phyloP scores from a whole-genome alignment of 2,888 invertebrate genomes.

The Lobophora halterata region DNA sequence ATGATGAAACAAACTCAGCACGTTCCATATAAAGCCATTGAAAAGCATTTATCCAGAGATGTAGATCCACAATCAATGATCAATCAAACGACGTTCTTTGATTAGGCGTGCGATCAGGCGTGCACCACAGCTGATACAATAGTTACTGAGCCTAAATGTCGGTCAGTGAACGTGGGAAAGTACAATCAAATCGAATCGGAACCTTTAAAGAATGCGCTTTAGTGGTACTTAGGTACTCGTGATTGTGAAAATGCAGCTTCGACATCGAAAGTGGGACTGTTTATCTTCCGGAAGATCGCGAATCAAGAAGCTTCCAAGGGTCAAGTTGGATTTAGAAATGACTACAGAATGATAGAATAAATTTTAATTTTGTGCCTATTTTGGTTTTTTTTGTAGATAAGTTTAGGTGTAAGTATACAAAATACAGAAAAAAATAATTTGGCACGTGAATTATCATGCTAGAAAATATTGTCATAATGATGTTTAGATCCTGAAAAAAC shows the following conservation, averaged over 20 bases:
- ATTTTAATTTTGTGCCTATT: too few relatives aligned
- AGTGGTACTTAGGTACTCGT: constrained; percentile 9
- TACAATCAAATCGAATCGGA: too few relatives aligned
- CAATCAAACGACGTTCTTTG: constrained; percentile 70
- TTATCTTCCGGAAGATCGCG: constrained; percentile 8
- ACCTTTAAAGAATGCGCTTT: constrained; percentile 32
- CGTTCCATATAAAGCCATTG: constrained; percentile 50
- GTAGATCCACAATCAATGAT: constrained; percentile 59
- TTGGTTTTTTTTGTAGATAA: too few relatives aligned
- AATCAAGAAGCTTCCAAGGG: too few relatives aligned
- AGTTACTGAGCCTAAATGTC: constrained; percentile 41
- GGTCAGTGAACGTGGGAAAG: constrained; percentile 62
- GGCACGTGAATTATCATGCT: too few relatives aligned
- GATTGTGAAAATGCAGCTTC: constrained; percentile 12
- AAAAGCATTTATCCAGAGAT: constrained; percentile 49
- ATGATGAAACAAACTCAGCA: constrained; percentile 49
- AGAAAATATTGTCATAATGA: too few relatives aligned
- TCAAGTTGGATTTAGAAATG: too few relatives aligned
- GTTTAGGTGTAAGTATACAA: too few relatives aligned
- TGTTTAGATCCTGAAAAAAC: too few relatives aligned
- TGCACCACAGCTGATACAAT: constrained; percentile 13
- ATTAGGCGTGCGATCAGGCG: constrained; percentile 56
- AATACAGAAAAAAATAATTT: too few relatives aligned
- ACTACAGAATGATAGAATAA: too few relatives aligned
- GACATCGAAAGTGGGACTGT: constrained; percentile 17